phyloP scores from a whole-genome alignment of 2,888 invertebrate genomes.

The Synergus umbraculus region DNA sequence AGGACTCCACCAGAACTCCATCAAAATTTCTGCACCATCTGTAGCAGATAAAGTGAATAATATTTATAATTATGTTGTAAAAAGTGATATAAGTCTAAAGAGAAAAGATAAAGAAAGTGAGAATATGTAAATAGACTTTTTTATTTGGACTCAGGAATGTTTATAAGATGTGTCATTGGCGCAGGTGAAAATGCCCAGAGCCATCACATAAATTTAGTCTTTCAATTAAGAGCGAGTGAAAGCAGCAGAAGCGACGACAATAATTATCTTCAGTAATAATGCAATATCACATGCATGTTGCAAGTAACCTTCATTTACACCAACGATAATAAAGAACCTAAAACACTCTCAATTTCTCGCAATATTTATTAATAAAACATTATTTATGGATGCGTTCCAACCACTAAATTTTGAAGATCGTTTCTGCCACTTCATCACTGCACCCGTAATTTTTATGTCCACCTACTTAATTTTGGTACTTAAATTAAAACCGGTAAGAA shows the following conservation, averaged over 20 bases:
- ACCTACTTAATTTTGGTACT: constrained; percentile 29
- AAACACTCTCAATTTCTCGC: constrained; percentile 23
- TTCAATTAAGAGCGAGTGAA: constrained; percentile 24
- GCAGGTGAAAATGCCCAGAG: not conserved
- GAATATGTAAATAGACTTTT: too few species aligned
- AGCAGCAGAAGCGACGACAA: constrained; percentile 35
- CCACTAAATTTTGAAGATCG: not conserved
- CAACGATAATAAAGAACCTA: constrained; percentile 26
- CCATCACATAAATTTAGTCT: not conserved
- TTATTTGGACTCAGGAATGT: not conserved
- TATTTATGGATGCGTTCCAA: constrained; percentile 21
- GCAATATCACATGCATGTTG: constrained; percentile 14
- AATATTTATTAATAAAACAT: constrained; percentile 15
- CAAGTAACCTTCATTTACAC: constrained; percentile 14
- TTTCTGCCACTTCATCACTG: constrained; percentile 20
- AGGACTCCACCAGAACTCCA: too few species aligned
- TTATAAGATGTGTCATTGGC: not conserved
- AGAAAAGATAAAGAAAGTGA: not conserved
- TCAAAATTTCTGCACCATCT: too few species aligned
- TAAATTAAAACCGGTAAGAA: constrained; percentile 17
- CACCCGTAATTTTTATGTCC: constrained; percentile 32
- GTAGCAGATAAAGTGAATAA: too few species aligned
- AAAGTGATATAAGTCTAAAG: not conserved
- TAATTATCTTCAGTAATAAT: constrained; percentile 29
- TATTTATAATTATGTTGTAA: not conserved